Conservation (phyloP, 2,113 vertebrate genomes). For the Nerophis lumbriciformis region DNA sequence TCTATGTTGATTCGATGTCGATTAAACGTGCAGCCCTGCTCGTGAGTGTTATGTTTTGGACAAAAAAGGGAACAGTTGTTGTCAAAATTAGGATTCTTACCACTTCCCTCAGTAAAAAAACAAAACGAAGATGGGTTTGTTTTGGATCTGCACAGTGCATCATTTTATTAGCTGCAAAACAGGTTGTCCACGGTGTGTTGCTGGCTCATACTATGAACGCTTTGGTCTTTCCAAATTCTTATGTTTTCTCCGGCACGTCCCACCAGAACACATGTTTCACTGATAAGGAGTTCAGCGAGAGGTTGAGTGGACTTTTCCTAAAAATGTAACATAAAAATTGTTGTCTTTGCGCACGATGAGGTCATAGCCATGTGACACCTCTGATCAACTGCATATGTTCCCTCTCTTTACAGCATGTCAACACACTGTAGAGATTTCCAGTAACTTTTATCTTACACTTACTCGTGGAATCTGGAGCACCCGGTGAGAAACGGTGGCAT, state of each 20-base stretch:
- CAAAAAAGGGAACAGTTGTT: too few species aligned
- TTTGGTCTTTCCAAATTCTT: conserved; percentile 28
- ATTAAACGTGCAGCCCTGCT: too few species aligned
- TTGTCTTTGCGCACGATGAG: background rate
- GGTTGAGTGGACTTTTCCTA: background rate
- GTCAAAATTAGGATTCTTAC: too few species aligned
- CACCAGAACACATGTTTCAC: conserved; percentile 36
- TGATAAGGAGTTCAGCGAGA: conserved; percentile 16
- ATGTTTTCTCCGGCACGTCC: conserved; percentile 34
- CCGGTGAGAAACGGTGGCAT: conserved; percentile 38
- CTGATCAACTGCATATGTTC: background rate
- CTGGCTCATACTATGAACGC: conserved; percentile 21
- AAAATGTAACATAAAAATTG: background rate
- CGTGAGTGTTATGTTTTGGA: too few species aligned
- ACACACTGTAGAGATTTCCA: background rate
- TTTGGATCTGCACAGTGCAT: background rate
- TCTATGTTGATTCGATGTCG: too few species aligned
- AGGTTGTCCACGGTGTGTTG: conserved; percentile 30
- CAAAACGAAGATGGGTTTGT: background rate
- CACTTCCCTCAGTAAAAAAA: too few species aligned
- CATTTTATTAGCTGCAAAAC: background rate
- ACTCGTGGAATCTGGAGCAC: conserved; percentile 43
- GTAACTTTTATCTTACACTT: background rate
- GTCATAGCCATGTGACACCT: background rate
- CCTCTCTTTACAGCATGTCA: background rate